These are phyloP conservation scores for Buathra laborator DNA, from an alignment of 2,888 invertebrate species.

Conservation along the genomic window DNA sequence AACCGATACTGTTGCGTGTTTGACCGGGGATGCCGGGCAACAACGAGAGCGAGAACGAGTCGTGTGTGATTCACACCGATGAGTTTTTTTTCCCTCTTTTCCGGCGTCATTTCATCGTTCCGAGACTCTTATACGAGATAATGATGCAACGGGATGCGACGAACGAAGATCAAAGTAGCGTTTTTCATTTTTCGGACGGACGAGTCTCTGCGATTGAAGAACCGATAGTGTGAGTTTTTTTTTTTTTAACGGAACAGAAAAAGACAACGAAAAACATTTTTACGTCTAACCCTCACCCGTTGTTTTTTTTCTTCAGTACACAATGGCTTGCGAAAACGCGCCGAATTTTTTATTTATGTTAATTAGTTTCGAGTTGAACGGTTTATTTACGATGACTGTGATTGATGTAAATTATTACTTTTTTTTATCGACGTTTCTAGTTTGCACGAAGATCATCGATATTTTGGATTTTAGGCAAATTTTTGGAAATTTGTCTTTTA, in stretches of 20 bases:
- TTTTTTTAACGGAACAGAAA: background rate
- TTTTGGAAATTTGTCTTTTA: too few species aligned
- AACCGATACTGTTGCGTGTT: slow-evolving; percentile 18
- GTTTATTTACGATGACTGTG: too few species aligned
- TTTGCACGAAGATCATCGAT: too few species aligned
- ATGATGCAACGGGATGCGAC: background rate
- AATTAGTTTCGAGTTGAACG: too few species aligned
- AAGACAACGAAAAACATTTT: background rate
- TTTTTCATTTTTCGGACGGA: too few species aligned
- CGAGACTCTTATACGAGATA: background rate
- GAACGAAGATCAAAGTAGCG: background rate
- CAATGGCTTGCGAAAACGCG: too few species aligned
- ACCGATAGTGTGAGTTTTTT: background rate
- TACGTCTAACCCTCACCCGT: too few species aligned
- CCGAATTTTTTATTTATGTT: too few species aligned
- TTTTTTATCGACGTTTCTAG: too few species aligned
- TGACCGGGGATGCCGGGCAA: background rate
- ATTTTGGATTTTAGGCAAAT: too few species aligned
- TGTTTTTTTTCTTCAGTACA: too few species aligned
- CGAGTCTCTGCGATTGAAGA: background rate
- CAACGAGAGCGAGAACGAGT: background rate
- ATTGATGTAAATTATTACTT: too few species aligned
- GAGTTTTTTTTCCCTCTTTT: background rate
- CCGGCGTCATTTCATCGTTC: background rate
- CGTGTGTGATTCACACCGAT: background rate